Evolutionary conservation across 2,888 invertebrate genomes (phyloP), one percentile per base, ranked within the genome.

Genomic region (Sympetrum striolatum): DNA sequence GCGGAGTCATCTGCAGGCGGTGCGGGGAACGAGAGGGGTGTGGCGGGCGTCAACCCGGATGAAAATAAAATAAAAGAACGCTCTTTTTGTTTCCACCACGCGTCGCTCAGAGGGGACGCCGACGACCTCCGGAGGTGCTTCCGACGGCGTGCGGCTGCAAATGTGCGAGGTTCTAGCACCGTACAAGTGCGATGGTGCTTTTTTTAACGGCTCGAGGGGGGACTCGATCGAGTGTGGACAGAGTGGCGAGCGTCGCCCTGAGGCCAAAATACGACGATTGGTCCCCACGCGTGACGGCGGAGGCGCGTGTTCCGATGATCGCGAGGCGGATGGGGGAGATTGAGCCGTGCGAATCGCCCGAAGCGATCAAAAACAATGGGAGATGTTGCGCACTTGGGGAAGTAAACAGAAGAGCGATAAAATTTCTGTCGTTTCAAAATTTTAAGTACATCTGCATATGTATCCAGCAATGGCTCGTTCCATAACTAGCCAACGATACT

Each of bases 141-240:
- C 44, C 48, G 81, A 48, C 81, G 81, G n/a, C 48, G 81, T 81
- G 82, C 58, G 82, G 82, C 82, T 53, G 82, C 31, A 82, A 82
- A 82, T 82, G 82, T 58, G 22, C 82, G 82, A 35, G 73, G 73
- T 31, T 64, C 64, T 64, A 25, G 64, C n/a, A 64, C 25, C 25
- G 73, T 3, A 31, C 25, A 73, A 31, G 73, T 31, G 73, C 14
- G 25, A 60, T 14, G 22, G 31, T 73, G 73, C 73, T 25, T 53
- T 53, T 53, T 53, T 53, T 44, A 8, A 53, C 18, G 18, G 18
- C 8, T 44, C 53, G 53, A 53, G 18, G 53, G 53, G 53, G 18
- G 53, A 53, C 53, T 53, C 12, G 73, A 31, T 25, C 73, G 73
- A 73, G 73, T 73, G 73, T 73, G 73, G 73, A 31, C 73, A 73